Conservation (phyloP, 2,113 vertebrate species). For the Phodopus roborovskii region DNA sequence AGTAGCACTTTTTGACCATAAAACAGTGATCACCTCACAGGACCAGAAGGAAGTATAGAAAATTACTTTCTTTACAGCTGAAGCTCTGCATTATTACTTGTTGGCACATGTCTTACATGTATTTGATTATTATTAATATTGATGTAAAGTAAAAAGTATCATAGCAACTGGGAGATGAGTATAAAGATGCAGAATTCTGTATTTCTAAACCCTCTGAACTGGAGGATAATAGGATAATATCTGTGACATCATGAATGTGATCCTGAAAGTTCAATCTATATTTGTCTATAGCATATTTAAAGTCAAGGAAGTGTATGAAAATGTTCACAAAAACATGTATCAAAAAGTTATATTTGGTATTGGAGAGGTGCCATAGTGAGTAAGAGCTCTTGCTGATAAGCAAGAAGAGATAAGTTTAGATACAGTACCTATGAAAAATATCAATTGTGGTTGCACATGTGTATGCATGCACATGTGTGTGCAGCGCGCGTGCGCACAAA, state of each 20-base stretch:
- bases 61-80: neutral
- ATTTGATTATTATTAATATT: neutral
- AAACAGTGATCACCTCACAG: neutral
- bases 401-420: neutral
- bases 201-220: neutral
- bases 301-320: neutral
- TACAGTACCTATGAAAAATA: neutral
- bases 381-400: neutral
- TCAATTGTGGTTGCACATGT: too few relatives aligned
- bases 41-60: neutral
- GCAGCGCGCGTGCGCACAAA: too few relatives aligned
- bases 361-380: neutral
- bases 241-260: neutral
- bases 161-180: neutral
- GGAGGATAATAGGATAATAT: neutral
- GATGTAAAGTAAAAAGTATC: neutral
- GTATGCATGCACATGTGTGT: neutral
- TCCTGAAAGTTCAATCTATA: neutral
- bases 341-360: neutral
- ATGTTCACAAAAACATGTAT: neutral
- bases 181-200: neutral
- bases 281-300: neutral
- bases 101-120: neutral
- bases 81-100: neutral
- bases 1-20: neutral